A percentile compares a stretch with the other conserved stretches of the same genome.
These are phyloP conservation scores for Thalassoma bifasciatum DNA, from an alignment of 2,113 vertebrate genomes.

Conservation along the genomic window DNA sequence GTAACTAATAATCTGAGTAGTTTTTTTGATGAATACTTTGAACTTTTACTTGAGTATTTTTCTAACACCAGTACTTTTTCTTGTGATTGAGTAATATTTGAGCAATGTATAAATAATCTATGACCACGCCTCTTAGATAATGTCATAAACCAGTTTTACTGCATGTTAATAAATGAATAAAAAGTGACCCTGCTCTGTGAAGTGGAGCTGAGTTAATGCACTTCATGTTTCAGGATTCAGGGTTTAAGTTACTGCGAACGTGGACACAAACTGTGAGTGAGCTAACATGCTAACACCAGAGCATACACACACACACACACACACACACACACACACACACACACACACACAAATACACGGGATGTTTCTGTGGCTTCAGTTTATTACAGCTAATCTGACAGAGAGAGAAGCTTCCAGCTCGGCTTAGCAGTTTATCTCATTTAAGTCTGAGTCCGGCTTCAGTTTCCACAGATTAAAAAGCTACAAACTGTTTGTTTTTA, in stretches of 20 bases:
- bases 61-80: too few species aligned
- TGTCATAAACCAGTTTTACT: not conserved
- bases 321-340: not conserved
- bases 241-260: constrained; percentile 51
- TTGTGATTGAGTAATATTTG: too few species aligned
- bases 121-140: not conserved
- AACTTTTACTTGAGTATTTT: too few species aligned
- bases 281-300: constrained; percentile 54
- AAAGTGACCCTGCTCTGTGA: not conserved
- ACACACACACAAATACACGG: not conserved
- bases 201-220: not conserved
- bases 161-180: not conserved
- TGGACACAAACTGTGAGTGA: constrained; percentile 19
- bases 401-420: constrained; percentile 15
- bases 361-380: not conserved
- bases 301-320: not conserved
- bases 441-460: not conserved
- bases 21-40: too few species aligned
- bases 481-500: constrained; percentile 26
- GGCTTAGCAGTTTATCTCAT: constrained; percentile 10
- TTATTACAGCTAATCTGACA: constrained; percentile 37
- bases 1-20: too few species aligned
- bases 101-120: not conserved
- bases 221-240: not conserved
- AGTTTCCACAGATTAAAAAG: not conserved